Evolutionary conservation across 2,113 vertebrate species (phyloP).

Genomic region (Carassius auratus): DNA sequence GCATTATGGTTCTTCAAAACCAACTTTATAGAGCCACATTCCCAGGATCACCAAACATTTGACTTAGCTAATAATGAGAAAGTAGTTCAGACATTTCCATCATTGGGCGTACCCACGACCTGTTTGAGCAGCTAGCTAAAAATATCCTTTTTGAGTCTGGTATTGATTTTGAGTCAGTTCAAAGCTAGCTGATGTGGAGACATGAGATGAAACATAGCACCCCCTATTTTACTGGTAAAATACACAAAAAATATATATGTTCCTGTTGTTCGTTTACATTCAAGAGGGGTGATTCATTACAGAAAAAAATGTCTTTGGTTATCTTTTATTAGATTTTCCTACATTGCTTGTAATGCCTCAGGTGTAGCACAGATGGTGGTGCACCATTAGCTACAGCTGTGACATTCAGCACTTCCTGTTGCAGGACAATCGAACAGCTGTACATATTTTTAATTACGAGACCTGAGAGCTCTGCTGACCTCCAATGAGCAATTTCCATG

Average conservation of each 20-base stretch:
- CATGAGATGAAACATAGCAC: conserved; percentile 6
- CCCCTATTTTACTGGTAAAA: neutral
- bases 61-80: neutral
- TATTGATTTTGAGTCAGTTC: conserved; percentile 48
- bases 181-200: conserved; percentile 18
- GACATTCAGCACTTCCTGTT: conserved; percentile 16
- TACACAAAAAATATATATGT: neutral
- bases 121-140: conserved; percentile 25
- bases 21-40: neutral
- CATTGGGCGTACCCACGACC: conserved; percentile 23
- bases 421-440: conserved; percentile 30
- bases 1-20: neutral
- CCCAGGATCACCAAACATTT: neutral
- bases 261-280: neutral
- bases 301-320: neutral
- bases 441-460: neutral
- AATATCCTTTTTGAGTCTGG: neutral
- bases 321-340: neutral
- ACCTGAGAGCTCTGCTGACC: neutral
- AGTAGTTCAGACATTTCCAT: conserved; percentile 33
- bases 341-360: neutral
- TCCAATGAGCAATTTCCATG: neutral
- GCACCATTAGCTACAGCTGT: conserved; percentile 12
- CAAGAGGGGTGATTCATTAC: neutral
- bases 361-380: neutral